Evolutionary conservation across 2,888 invertebrate species (phyloP).

Genomic region (Drosophila ochracea): DNA sequence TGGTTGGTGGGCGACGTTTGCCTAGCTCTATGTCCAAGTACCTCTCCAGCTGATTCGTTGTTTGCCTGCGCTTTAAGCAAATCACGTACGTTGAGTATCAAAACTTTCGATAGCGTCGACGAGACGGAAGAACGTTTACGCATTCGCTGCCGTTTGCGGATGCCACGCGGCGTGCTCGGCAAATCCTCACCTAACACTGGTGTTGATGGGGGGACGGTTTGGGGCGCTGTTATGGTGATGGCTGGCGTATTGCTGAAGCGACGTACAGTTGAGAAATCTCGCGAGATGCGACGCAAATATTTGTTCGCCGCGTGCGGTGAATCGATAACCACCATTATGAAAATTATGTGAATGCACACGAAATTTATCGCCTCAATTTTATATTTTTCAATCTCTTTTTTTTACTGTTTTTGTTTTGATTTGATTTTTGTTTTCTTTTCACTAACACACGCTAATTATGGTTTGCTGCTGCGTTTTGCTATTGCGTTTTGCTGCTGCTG

Average conservation of each 20-base stretch:
- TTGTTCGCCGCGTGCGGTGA: slow-evolving; percentile 70
- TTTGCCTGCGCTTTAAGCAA: slow-evolving; percentile 78
- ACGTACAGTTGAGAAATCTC: slow-evolving; percentile 80
- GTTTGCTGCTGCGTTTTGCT: background rate
- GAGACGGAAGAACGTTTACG: slow-evolving; percentile 84
- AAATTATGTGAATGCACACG: background rate
- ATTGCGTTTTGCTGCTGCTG: background rate
- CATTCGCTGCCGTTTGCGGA: slow-evolving; percentile 68
- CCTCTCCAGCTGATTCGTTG: slow-evolving; percentile 67
- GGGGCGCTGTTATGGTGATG: slow-evolving; percentile 26
- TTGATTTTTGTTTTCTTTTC: slow-evolving; percentile 11
- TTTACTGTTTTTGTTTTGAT: background rate
- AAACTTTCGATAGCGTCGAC: slow-evolving; percentile 83
- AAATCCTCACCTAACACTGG: slow-evolving; percentile 24
- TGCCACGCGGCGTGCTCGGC: slow-evolving; percentile 66
- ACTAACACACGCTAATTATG: slow-evolving; percentile 58
- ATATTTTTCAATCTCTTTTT: background rate
- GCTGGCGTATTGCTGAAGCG: slow-evolving; percentile 76
- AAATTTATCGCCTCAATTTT: background rate
- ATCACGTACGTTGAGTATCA: slow-evolving; percentile 84
- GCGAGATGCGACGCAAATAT: slow-evolving; percentile 79
- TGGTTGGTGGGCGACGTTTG: background rate
- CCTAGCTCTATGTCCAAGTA: slow-evolving; percentile 35
- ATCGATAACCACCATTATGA: slow-evolving; percentile 64
- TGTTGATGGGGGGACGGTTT: slow-evolving; percentile 10